Base-by-base conservation (phyloP, 2,113 vertebrate species). In the Danionella cerebrum region DNA sequence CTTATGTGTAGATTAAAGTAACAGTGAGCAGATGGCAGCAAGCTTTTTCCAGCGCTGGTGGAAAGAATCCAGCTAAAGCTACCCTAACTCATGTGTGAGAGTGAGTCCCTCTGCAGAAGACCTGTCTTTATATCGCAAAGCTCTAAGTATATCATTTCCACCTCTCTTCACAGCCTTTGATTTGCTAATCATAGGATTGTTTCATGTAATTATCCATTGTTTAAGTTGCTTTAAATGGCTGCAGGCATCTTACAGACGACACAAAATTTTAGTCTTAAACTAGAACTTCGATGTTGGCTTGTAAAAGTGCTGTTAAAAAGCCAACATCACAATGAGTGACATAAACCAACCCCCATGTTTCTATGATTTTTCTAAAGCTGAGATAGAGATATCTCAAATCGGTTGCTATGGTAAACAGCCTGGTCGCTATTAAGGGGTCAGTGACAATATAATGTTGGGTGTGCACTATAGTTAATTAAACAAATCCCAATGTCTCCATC, bases 1-100 rank as follows among this genome's bases (percentile, higher is more conserved):
- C 25, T 33, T 47, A 12, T 44, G 21, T 60, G 50, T 27, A 38
- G 39, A 70, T 35, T 35, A 50, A 57, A 70, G 55, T 67, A 19
- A 47, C 44, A 45, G 52, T 50, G 48, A 75, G 33, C 73, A 75
- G 73, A 75, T 75, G 73, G 73, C 33, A 14, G 63, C 44, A 75
- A 36, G 50, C 11, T 42, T 52, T 35, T 50, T 57, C 44, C 8
- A 16, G 39, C 35, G 35, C 63, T 62, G 48, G 55, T 71, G 63
- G 55, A 75, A 35, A 67, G 39, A 35, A 57, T 75, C 68, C 64
- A 71, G 41, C 33, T 35, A 14, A 63, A 59, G 14, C 55, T 44
- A 41, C 36, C 29, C 22, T 73, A 67, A 77, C 45, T 77, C 57
- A 70, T 72, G 60, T 66, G 54, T 42, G 39, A 64, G 58, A 6